Conservation (phyloP, 2,113 vertebrate species). For the Calypte anna region DNA sequence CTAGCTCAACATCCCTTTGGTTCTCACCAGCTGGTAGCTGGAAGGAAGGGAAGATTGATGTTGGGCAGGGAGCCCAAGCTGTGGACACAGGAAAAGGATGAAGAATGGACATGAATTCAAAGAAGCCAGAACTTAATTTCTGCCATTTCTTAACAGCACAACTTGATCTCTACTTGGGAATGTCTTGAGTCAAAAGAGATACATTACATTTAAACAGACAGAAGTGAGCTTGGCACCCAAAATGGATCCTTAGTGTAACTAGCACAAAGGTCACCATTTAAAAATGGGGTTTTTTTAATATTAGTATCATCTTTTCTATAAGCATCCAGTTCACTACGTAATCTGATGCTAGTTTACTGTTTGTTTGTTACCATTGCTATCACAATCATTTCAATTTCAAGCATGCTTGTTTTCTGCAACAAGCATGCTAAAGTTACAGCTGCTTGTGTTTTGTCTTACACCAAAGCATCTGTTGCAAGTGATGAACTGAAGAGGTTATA, state of each 20-base stretch:
- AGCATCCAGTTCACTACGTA: background rate
- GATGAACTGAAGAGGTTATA: background rate
- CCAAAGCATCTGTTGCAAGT: background rate
- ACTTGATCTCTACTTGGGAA: background rate
- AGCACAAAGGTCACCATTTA: background rate
- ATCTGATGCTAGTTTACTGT: background rate
- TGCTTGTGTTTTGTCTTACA: background rate
- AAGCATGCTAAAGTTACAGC: background rate
- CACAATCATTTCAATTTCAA: constrained; percentile 13
- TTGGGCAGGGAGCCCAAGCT: background rate
- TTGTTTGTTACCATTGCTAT: background rate
- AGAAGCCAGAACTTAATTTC: background rate
- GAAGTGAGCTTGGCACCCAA: background rate
- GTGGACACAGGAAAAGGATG: background rate
- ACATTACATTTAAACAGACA: background rate
- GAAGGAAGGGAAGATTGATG: constrained; percentile 14
- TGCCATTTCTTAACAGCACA: background rate
- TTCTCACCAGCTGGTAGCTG: constrained; percentile 22
- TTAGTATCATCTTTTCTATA: background rate
- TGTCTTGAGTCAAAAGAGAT: background rate
- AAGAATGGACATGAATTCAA: background rate
- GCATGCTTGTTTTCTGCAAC: background rate
- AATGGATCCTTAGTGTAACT: background rate
- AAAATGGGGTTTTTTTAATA: background rate
- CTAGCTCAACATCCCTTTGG: background rate